A percentile compares a stretch with the other conserved stretches of the same genome.
phyloP scores from a whole-genome alignment of 1,140 invertebrate genomes.

The Drosophila carrolli region DNA sequence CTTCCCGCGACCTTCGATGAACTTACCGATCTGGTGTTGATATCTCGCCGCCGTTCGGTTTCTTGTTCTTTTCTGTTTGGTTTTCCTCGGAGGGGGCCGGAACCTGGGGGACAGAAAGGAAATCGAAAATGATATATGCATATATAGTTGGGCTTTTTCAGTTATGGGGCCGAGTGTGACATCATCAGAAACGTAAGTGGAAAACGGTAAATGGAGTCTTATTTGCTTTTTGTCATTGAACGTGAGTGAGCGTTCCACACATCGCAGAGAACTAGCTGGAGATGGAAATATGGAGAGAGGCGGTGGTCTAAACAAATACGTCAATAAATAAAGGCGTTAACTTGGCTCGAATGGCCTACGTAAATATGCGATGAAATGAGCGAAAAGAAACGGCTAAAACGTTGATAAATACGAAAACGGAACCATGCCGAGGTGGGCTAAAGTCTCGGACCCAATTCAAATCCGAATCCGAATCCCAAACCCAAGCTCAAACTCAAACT shows the following conservation, averaged over 20 bases:
- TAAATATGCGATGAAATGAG: conserved; percentile 78
- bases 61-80: conserved; percentile 8
- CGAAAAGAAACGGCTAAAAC: conserved; percentile 55
- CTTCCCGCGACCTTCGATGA: conserved; percentile 9
- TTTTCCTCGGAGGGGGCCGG: conserved; percentile 19
- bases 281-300: conserved; percentile 11
- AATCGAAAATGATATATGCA: conserved; percentile 13
- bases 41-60: conserved; percentile 11
- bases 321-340: conserved; percentile 81
- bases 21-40: conserved; percentile 47
- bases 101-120: conserved; percentile 28
- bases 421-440: conserved; percentile 28
- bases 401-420: conserved; percentile 4
- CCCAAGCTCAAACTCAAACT: background rate
- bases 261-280: conserved; percentile 1
- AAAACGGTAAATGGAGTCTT: conserved; percentile 78
- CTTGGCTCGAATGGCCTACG: conserved; percentile 77
- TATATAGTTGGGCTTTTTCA: conserved; percentile 7
- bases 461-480: conserved; percentile 1
- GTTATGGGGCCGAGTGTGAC: conserved; percentile 46
- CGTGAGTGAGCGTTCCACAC: conserved; percentile 53
- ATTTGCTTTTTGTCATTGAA: conserved; percentile 73
- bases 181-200: conserved; percentile 59
- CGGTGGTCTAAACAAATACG: conserved; percentile 69
- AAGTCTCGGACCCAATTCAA: conserved; percentile 20